A percentile compares a stretch with the other conserved stretches of the same genome.
These are phyloP conservation scores for Gouania willdenowi DNA, from an alignment of 2,797 vertebrate species.

Conservation along the genomic window DNA sequence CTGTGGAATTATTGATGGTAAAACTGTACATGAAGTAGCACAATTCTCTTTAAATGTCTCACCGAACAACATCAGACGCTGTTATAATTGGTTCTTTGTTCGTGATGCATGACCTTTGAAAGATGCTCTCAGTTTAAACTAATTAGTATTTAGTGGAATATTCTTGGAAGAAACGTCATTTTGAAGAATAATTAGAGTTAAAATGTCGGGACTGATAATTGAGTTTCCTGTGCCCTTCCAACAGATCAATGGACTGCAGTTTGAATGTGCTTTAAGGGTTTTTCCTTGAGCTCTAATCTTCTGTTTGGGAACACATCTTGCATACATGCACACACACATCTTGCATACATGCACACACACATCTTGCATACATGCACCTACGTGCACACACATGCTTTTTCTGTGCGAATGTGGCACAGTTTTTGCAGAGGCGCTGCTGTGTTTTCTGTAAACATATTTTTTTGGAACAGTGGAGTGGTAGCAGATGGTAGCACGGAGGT, in stretches of 20 bases:
- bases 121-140: conserved; percentile 1
- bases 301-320: neutral
- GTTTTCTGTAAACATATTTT: conserved; percentile 44
- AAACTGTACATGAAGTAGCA: conserved; percentile 5
- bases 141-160: conserved; percentile 13
- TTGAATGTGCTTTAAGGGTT: conserved; percentile 9
- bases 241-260: conserved; percentile 4
- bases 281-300: conserved; percentile 17
- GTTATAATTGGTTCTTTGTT: conserved; percentile 15
- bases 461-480: conserved; percentile 27
- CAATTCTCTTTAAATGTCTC: conserved; percentile 19
- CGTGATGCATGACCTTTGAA: conserved; percentile 19
- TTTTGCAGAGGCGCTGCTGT: conserved; percentile 13
- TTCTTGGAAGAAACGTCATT: conserved; percentile 30
- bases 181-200: conserved; percentile 23
- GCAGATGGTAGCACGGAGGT: conserved; percentile 61
- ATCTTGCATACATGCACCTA: conserved; percentile 16
- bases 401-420: conserved; percentile 19
- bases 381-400: neutral
- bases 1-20: conserved; percentile 13
- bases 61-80: conserved; percentile 18
- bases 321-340: conserved; percentile 13
- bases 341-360: conserved; percentile 13
- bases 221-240: conserved; percentile 17
- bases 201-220: conserved; percentile 23